These are phyloP conservation scores for Epirrhoe tristata DNA, from an alignment of 2,888 invertebrate species.

Conservation along the genomic window DNA sequence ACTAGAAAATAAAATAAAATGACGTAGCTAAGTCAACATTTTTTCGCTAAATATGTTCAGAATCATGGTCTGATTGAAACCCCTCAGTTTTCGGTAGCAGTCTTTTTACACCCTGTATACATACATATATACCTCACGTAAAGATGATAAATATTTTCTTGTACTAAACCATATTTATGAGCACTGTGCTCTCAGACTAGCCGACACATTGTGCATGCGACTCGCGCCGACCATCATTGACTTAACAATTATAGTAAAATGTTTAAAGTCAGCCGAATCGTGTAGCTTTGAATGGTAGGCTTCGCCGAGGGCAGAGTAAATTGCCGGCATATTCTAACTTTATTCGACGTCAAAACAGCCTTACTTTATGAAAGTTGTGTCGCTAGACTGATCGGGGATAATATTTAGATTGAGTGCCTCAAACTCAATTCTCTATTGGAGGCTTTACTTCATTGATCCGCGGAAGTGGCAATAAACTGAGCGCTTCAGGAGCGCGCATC, in stretches of 20 bases:
- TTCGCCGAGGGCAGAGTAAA: neutral
- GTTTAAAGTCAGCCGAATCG: neutral
- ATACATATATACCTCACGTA: neutral
- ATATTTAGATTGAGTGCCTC: slow-evolving; percentile 40
- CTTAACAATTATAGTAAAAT: neutral
- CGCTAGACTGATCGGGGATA: slow-evolving; percentile 15
- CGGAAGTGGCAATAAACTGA: slow-evolving; percentile 54
- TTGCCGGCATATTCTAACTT: neutral
- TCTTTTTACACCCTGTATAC: too few species aligned
- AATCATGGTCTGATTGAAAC: too few species aligned
- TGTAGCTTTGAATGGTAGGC: neutral
- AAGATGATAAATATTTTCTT: neutral
- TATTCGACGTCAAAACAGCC: slow-evolving; percentile 12
- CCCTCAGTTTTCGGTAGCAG: too few species aligned
- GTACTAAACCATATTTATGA: neutral
- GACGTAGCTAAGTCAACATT: too few species aligned
- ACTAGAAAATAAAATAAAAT: too few species aligned
- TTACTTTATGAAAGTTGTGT: slow-evolving; percentile 11
- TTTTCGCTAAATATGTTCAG: too few species aligned
- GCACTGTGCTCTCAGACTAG: neutral
- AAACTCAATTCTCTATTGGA: slow-evolving; percentile 44
- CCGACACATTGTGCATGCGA: neutral
- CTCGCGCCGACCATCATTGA: neutral
- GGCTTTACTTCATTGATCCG: slow-evolving; percentile 55
- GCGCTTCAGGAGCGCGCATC: slow-evolving; percentile 52